Conservation (phyloP, 2,797 vertebrate genomes). For the Sebastiscus albofasciatus region DNA sequence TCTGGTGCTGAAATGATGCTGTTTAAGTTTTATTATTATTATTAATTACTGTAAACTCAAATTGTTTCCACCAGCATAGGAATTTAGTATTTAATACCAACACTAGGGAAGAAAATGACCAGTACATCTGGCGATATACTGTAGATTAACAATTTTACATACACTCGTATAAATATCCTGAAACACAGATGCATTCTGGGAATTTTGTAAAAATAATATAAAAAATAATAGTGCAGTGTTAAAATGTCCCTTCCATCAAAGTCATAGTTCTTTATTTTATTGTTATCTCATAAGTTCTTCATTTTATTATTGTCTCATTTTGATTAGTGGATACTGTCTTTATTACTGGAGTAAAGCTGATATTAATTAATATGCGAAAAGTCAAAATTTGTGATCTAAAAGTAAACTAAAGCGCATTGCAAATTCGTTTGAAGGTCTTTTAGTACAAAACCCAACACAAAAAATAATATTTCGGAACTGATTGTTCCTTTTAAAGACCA, state of each 20-base stretch:
- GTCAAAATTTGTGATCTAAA: neutral
- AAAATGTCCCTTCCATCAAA: neutral
- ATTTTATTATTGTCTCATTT: neutral
- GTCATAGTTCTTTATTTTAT: neutral
- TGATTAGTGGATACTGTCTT: neutral
- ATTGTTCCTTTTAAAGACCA: neutral
- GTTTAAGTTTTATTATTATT: neutral
- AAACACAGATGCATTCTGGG: neutral
- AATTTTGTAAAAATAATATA: neutral
- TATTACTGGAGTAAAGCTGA: neutral
- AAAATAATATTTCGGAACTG: too few relatives aligned
- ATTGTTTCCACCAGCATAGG: neutral
- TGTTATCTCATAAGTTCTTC: accelerated
- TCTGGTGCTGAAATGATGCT: neutral
- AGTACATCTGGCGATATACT: neutral
- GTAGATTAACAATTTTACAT: neutral
- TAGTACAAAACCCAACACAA: too few relatives aligned
- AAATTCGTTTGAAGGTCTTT: too few relatives aligned
- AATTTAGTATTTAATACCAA: neutral
- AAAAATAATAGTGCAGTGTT: neutral
- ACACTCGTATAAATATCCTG: neutral
- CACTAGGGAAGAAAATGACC: neutral
- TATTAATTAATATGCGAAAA: neutral
- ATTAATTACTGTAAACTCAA: neutral
- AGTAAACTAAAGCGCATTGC: accelerated